These are phyloP conservation scores for Coenonympha arcania DNA, from an alignment of 2,888 invertebrate species.

Conservation along the genomic window DNA sequence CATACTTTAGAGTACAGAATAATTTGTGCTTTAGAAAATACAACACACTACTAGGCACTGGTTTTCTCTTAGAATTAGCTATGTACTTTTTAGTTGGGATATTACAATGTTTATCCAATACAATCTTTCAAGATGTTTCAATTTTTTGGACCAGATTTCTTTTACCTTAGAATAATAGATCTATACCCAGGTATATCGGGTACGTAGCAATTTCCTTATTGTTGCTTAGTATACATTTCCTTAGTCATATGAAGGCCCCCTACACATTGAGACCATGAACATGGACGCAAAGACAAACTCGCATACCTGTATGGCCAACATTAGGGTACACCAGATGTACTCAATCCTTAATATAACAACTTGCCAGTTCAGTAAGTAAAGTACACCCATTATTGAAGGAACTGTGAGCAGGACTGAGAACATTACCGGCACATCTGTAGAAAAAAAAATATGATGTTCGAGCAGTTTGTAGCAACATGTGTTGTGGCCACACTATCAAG, in stretches of 20 bases:
- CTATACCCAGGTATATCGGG: no score
- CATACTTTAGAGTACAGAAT: no score
- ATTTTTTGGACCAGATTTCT: no score
- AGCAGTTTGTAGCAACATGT: neutral
- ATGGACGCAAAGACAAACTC: constrained; percentile 89
- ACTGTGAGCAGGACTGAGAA: constrained; percentile 87
- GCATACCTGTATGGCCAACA: constrained; percentile 83
- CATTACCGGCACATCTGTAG: constrained; percentile 84
- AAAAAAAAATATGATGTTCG: neutral
- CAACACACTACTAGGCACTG: no score
- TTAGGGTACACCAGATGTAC: constrained; percentile 89
- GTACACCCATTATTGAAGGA: constrained; percentile 87
- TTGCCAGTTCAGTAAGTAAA: constrained; percentile 91
- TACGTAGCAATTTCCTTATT: no score
- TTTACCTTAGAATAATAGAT: no score
- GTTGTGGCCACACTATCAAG: no score
- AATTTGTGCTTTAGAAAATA: no score
- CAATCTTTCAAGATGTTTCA: no score
- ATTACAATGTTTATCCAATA: no score
- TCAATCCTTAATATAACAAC: constrained; percentile 89
- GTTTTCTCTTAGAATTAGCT: no score
- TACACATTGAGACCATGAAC: constrained; percentile 77
- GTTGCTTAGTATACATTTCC: neutral
- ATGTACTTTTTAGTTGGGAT: no score
- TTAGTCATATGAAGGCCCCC: constrained; percentile 75